phyloP scores from a whole-genome alignment of 2,797 vertebrate species.

The Gephyroberyx darwinii region DNA sequence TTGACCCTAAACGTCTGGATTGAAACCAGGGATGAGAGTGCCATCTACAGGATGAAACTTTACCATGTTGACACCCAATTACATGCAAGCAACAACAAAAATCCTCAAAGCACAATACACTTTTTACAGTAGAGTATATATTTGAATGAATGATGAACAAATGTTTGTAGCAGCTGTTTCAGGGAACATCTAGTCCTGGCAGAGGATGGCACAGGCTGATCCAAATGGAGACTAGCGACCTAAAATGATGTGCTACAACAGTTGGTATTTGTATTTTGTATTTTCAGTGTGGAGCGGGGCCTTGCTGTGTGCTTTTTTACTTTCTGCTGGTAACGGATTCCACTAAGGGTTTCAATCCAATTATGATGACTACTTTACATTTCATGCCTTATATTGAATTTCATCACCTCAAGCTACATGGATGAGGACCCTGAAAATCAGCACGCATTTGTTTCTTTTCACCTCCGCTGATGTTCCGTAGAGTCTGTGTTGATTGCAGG shows the following conservation, averaged over 20 bases:
- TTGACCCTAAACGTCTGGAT: slow-evolving; percentile 60
- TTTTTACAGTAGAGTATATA: slow-evolving; percentile 18
- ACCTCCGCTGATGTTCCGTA: slow-evolving; percentile 54
- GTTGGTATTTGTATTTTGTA: slow-evolving; percentile 34
- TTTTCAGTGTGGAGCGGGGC: slow-evolving; percentile 46
- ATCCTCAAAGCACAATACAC: slow-evolving; percentile 17
- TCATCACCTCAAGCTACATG: slow-evolving; percentile 61
- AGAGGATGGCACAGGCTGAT: slow-evolving; percentile 34
- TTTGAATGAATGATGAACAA: slow-evolving; percentile 43
- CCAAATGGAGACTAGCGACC: slow-evolving; percentile 30
- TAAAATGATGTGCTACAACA: slow-evolving; percentile 39
- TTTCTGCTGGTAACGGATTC: slow-evolving; percentile 56
- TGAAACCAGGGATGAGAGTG: slow-evolving; percentile 74
- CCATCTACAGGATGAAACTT: slow-evolving; percentile 77
- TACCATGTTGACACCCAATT: slow-evolving; percentile 33
- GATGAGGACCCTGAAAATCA: slow-evolving; percentile 66
- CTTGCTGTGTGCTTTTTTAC: slow-evolving; percentile 46
- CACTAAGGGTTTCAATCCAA: slow-evolving; percentile 67
- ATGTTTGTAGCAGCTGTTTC: slow-evolving; percentile 15
- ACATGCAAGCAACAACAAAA: slow-evolving; percentile 28
- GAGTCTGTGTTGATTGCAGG: slow-evolving; percentile 55
- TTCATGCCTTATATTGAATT: slow-evolving; percentile 74
- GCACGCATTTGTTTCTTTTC: slow-evolving; percentile 46
- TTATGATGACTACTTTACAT: slow-evolving; percentile 73
- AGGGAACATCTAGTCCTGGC: slow-evolving; percentile 18